Evolutionary conservation across 2,888 invertebrate species (phyloP).

Genomic region (Aphidoletes aphidimyza): DNA sequence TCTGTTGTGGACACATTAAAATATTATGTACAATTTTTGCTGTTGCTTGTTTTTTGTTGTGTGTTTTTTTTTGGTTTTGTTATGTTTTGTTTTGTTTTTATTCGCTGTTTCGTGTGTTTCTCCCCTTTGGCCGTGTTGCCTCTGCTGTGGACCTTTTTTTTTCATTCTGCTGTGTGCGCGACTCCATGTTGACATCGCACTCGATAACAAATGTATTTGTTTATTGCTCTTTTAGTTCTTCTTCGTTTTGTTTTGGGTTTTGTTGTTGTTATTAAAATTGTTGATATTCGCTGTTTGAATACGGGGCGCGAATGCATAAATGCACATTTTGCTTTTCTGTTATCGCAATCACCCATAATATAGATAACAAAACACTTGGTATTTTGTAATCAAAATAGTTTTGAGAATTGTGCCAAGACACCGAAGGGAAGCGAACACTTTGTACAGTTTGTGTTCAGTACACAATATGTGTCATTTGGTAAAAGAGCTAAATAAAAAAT

Average conservation of each 20-base stretch:
- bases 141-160: not conserved
- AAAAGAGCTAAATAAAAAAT: not conserved
- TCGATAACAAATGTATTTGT: conserved; percentile 40
- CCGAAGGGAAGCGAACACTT: not conserved
- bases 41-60: not conserved
- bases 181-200: conserved; percentile 34
- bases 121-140: not conserved
- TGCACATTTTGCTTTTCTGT: conserved; percentile 41
- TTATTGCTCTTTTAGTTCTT: not conserved
- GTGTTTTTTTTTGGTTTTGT: not conserved
- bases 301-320: not conserved
- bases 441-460: not conserved
- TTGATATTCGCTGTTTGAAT: not conserved
- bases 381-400: too few species aligned
- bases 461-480: not conserved
- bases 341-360: conserved; percentile 31
- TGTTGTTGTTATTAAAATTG: not conserved
- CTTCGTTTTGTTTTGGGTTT: not conserved
- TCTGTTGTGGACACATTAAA: conserved; percentile 55
- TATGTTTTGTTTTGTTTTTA: not conserved
- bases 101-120: not conserved
- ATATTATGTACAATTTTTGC: conserved; percentile 52
- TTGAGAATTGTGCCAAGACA: too few species aligned
- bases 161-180: not conserved
- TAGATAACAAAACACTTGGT: conserved; percentile 49